Evolutionary conservation across 2,113 vertebrate genomes (phyloP).

Genomic region (Brachyistius frenatus): DNA sequence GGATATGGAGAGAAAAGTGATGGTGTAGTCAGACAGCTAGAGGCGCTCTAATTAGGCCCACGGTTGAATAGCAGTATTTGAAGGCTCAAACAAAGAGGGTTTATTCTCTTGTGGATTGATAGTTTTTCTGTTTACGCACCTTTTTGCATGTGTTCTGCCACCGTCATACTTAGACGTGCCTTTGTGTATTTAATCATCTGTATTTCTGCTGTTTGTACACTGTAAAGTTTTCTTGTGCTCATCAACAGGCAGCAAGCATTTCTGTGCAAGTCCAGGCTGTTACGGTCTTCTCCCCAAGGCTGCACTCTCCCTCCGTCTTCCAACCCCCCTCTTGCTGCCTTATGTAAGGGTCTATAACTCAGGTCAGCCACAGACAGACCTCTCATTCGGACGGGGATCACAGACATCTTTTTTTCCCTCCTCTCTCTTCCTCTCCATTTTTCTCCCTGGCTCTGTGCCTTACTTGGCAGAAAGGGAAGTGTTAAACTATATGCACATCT

Average conservation of each 20-base stretch:
- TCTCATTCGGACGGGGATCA: constrained; percentile 43
- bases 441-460: background rate
- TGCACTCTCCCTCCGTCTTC: constrained; percentile 20
- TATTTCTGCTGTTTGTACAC: background rate
- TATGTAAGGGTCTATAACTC: constrained; percentile 52
- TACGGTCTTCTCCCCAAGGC: constrained; percentile 6
- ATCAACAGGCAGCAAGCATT: background rate
- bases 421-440: background rate
- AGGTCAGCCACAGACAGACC: constrained; percentile 41
- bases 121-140: background rate
- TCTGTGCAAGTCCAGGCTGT: background rate
- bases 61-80: constrained; percentile 52
- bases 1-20: constrained; percentile 55
- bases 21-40: constrained; percentile 58
- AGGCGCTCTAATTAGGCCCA: constrained; percentile 65
- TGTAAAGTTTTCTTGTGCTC: background rate
- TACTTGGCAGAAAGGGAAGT: constrained; percentile 5
- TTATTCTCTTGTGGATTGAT: background rate
- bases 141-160: background rate
- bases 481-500: background rate
- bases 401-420: constrained; percentile 4
- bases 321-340: constrained; percentile 19
- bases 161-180: background rate
- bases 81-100: constrained; percentile 13
- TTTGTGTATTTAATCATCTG: background rate